Conservation (phyloP, 1,140 invertebrate genomes). For the Akabosia matsudoensis region DNA sequence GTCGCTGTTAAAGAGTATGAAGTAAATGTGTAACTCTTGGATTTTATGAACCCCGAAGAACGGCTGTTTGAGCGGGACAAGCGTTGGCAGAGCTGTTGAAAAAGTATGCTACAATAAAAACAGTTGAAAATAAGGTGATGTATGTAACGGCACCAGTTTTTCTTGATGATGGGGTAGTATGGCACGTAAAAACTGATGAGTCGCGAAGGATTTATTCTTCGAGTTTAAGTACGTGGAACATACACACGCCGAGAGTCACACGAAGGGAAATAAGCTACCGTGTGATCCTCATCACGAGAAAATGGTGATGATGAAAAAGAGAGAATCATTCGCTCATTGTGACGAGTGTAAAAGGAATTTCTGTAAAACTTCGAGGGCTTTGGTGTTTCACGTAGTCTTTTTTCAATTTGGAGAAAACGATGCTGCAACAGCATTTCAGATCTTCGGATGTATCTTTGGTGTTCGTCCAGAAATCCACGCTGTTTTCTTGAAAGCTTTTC, state of each 20-base stretch:
- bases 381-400: no score
- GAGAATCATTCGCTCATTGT: no score
- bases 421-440: no score
- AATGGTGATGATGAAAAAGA: not conserved
- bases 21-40: not conserved
- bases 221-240: conserved; percentile 15
- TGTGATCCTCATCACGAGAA: not conserved
- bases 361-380: no score
- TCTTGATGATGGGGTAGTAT: conserved; percentile 18
- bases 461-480: no score
- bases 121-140: conserved; percentile 1
- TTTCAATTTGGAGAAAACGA: no score
- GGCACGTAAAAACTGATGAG: conserved; percentile 23
- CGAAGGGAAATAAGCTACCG: not conserved
- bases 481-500: not conserved
- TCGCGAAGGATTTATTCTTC: conserved; percentile 16
- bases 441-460: no score
- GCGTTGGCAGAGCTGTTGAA: no score
- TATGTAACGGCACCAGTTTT: conserved; percentile 2
- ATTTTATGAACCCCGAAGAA: conserved; percentile 2
- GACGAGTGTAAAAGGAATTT: no score
- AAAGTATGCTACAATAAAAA: no score
- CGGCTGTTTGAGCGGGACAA: not conserved
- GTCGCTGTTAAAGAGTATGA: no score
- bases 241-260: not conserved